Evolutionary conservation across 2,888 invertebrate species (phyloP).

Genomic region (Oscheius sp.): DNA sequence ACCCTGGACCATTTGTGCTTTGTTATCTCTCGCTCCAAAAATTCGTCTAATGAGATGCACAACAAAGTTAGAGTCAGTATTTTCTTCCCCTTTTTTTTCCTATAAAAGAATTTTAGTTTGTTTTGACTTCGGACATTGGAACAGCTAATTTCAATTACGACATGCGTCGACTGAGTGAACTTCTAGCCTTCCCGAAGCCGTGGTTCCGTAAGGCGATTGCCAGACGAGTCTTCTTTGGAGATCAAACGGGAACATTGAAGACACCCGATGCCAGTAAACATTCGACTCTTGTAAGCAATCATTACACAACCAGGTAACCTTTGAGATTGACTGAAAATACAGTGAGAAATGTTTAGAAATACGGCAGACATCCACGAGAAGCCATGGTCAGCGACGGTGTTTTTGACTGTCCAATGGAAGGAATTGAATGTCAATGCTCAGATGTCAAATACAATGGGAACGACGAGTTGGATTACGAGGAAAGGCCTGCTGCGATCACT

Average conservation of each 20-base stretch:
- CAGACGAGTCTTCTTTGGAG: constrained; percentile 90
- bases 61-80: constrained; percentile 61
- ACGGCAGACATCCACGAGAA: constrained; percentile 20
- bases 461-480: constrained; percentile 81
- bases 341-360: background rate
- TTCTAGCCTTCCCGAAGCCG: constrained; percentile 95
- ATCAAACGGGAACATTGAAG: constrained; percentile 74
- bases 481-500: constrained; percentile 55
- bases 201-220: constrained; percentile 85
- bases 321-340: background rate
- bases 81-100: background rate
- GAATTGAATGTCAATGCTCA: constrained; percentile 93
- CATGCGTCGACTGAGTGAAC: constrained; percentile 95
- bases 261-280: constrained; percentile 17
- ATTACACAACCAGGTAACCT: background rate
- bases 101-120: constrained; percentile 51
- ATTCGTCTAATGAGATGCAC: constrained; percentile 58
- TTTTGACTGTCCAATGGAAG: constrained; percentile 95
- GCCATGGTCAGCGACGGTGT: constrained; percentile 58
- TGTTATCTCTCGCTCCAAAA: constrained; percentile 66
- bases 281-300: constrained; percentile 29
- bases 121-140: constrained; percentile 67
- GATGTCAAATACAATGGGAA: constrained; percentile 99
- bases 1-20: constrained; percentile 66
- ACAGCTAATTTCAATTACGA: constrained; percentile 90